These are phyloP conservation scores for Trematocara nigrifrons DNA, from an alignment of 2,113 vertebrate species.

Conservation along the genomic window DNA sequence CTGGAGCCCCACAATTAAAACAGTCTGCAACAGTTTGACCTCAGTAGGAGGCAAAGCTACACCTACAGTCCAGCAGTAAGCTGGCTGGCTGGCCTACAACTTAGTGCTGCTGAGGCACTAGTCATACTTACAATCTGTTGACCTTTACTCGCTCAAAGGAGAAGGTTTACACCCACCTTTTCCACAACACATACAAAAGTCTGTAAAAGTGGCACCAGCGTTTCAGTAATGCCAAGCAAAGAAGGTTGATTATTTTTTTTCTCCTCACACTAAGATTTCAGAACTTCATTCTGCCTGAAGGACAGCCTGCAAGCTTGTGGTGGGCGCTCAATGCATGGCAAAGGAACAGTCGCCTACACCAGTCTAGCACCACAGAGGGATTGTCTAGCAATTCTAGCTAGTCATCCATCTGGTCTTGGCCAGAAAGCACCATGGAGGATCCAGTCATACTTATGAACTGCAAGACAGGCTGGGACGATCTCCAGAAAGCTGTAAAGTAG, in stretches of 20 bases:
- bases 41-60: conserved; percentile 23
- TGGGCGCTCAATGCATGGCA: conserved; percentile 35
- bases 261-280: not conserved
- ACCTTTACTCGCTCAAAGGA: conserved; percentile 26
- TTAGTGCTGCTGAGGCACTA: conserved; percentile 33
- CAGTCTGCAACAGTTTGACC: conserved; percentile 22
- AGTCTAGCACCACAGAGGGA: conserved; percentile 69
- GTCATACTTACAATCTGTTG: conserved; percentile 31
- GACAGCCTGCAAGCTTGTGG: conserved; percentile 27
- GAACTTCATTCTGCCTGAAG: conserved; percentile 3
- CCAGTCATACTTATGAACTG: conserved; percentile 28
- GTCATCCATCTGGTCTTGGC: conserved; percentile 60
- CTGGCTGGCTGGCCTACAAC: not conserved
- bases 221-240: conserved; percentile 4
- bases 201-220: conserved; percentile 18
- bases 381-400: conserved; percentile 53
- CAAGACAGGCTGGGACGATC: conserved; percentile 40
- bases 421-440: conserved; percentile 54
- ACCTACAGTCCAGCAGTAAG: conserved; percentile 10
- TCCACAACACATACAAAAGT: not conserved
- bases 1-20: conserved; percentile 3
- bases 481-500: conserved; percentile 51
- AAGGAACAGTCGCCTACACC: conserved; percentile 58
- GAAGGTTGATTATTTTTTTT: not conserved
- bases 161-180: conserved; percentile 5